Evolutionary conservation across 2,888 invertebrate genomes (phyloP).

Genomic region (Synanthedon formicaeformis): DNA sequence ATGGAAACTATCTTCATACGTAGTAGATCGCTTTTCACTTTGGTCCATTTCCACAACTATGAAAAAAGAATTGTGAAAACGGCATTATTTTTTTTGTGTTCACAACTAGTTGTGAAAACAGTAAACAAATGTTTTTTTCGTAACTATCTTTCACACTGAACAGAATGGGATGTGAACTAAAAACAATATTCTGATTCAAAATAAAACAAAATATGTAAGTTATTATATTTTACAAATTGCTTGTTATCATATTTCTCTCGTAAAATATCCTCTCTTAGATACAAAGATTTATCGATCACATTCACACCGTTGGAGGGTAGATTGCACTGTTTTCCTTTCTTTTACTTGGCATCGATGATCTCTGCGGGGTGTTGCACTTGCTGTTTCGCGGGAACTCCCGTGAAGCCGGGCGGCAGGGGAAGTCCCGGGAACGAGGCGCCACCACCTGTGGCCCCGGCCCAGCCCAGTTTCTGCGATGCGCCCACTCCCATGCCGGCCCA

Average conservation of each 20-base stretch:
- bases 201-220: constrained; percentile 69
- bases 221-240: constrained; percentile 70
- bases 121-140: too few species aligned
- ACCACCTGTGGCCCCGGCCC: constrained; percentile 16
- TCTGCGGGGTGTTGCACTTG: constrained; percentile 46
- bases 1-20: too few species aligned
- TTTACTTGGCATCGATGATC: constrained; percentile 67
- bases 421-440: constrained; percentile 26
- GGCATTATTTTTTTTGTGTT: too few species aligned
- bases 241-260: constrained; percentile 71
- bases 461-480: constrained; percentile 17
- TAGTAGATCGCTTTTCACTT: too few species aligned
- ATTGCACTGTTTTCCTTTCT: constrained; percentile 16
- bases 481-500: constrained; percentile 11
- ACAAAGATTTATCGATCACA: constrained; percentile 68
- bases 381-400: constrained; percentile 49
- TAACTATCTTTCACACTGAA: too few species aligned
- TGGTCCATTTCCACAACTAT: too few species aligned
- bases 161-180: constrained; percentile 10
- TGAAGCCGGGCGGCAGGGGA: constrained; percentile 62
- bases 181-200: constrained; percentile 29
- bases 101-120: too few species aligned
- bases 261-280: constrained; percentile 67
- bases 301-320: constrained; percentile 25
- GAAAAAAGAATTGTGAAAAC: too few species aligned